Evolutionary conservation across 2,888 invertebrate species (phyloP), one percentile per base, ranked within the genome.

Genomic region (Callinectes sapidus): DNA sequence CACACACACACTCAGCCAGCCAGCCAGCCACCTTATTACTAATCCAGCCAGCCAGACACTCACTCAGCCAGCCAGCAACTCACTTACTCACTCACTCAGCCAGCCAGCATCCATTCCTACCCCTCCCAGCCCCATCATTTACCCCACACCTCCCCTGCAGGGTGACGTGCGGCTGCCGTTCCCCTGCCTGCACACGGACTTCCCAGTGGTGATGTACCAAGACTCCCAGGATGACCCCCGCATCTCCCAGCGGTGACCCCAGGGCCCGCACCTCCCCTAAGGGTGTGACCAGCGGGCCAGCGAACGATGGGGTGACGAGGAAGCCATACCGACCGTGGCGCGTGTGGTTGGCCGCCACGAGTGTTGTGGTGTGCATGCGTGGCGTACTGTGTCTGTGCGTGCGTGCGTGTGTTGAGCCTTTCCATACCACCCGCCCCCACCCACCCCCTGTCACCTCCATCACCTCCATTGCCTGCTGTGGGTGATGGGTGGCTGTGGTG

Each of bases 151-250:
- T n/a, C n/a, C n/a, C n/a, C 3, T 8, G 39, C 95, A 96, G 96
- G 96, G 96, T 77, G 95, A 96, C 93, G 95, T 96, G 23, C 95
- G 95, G 16, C 95, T 96, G 87, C 95, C 95, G 55, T 95, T 95
- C 94, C 96, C 96, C 8, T 95, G 96, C 81, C 95, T 96, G 14
- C 95, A 96, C 95, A 95, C 95, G 81, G 96, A 96, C 95, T 95
- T 96, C 94, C 96, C 96, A 16, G 95, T 96, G 88, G 95, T 96
- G 32, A 95, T 96, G 87, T 96, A 96, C 95, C 95, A 96, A 91
- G 95, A 94, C 85, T 61, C 85, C 92, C 89, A 89, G 66, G 89
- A 92, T 5, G 88, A 66, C 42, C 66, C 61, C 6, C 42, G 77
- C 23, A 35, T n/a, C 32, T n/a, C 61, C 61, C 88, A 55, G 32